Base-by-base conservation (phyloP, 2,113 vertebrate genomes). In the Podocnemis expansa region DNA sequence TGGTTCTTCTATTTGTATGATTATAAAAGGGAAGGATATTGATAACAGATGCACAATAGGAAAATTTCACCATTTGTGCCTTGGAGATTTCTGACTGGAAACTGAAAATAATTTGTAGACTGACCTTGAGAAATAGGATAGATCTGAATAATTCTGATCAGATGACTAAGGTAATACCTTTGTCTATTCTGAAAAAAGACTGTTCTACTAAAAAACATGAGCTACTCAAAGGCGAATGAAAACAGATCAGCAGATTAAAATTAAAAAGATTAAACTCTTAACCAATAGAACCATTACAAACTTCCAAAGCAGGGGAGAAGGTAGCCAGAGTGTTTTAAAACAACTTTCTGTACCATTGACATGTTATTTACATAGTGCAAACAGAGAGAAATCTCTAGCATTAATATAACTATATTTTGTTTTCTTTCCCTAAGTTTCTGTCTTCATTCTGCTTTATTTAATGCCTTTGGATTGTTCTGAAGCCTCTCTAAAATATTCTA, bases 401-500 rank as follows among this genome's bases (percentile, higher is more conserved):
- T 86, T 94, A 91, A 91, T 60, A 56, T 81, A 87, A 76, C 87
- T 87, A 13, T 82, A 83, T 93, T 89, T 94, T 81, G 9, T 88
- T 84, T 76, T 91, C 34, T 79, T 89, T 1, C 1, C 78, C 49
- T 89, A 34, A 4, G 9, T 87, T 84, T 91, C 55, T 91, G 60
- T 70, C 34, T 94, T 84, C 47, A 60, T 90, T 93, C 47, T 95
- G 29, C 51, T 90, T 93, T 93, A 55, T 38, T 73, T 79, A 91
- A 49, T 45, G 47, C 2, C 22, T 93, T 81, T 43, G 58, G 41
- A 4, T 24, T 87, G 85, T 80, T 22, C 43, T 78, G 25, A 83
- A 41, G 2, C 41, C 87, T 85, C 2, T 54, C 29, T 17, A 81
- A 96, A 88, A 75, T 81, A 29, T 5, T 91, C 41, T 31, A 29